Conservation (phyloP, 2,797 vertebrate species). For the Myotis pilosus region DNA sequence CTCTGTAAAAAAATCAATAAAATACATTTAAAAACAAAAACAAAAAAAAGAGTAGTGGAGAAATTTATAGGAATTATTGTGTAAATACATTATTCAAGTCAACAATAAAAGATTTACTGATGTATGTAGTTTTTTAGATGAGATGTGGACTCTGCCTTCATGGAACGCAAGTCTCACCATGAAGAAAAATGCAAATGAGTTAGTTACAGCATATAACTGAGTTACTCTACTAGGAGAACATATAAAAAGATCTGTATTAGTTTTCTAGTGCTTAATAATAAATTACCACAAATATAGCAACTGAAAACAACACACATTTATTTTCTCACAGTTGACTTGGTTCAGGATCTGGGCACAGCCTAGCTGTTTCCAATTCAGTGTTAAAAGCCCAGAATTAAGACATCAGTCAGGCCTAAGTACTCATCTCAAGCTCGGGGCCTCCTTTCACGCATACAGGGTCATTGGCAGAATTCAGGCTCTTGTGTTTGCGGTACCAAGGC, state of each 20-base stretch:
- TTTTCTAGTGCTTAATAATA: not conserved
- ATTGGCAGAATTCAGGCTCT: not conserved
- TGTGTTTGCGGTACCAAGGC: not conserved
- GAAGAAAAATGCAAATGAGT: not conserved
- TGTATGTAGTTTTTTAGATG: not conserved
- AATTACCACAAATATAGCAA: not conserved
- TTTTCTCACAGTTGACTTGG: not conserved
- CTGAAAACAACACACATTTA: not conserved
- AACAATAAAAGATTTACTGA: not conserved
- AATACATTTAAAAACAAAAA: too few species aligned
- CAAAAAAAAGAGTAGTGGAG: not conserved
- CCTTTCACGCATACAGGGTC: not conserved
- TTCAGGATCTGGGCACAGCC: too few species aligned
- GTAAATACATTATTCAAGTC: not conserved
- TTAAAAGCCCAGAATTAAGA: not conserved
- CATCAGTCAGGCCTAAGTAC: not conserved
- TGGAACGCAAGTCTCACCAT: not conserved
- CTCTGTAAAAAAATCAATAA: too few species aligned
- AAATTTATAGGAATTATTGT: not conserved
- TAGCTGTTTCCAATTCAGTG: not conserved
- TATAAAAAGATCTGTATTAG: not conserved
- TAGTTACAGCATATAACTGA: not conserved
- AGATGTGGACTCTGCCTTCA: not conserved
- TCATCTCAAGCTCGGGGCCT: not conserved
- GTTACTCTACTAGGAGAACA: not conserved